These are phyloP conservation scores for Pseudoatta argentina DNA, from an alignment of 1,140 invertebrate species.

Conservation along the genomic window DNA sequence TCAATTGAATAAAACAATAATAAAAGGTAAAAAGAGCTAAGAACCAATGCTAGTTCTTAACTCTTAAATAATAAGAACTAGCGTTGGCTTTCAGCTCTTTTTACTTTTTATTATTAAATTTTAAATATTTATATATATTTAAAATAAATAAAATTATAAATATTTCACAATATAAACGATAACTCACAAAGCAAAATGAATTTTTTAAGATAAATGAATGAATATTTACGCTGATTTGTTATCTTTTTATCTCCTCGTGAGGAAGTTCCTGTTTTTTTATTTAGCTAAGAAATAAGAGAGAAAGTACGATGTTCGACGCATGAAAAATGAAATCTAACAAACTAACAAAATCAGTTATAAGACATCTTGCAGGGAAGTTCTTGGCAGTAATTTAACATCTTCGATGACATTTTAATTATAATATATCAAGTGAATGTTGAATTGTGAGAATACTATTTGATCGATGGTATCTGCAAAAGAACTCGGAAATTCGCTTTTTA, in stretches of 20 bases:
- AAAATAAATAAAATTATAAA: constrained; percentile 19
- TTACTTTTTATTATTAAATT: background rate
- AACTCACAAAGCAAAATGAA: background rate
- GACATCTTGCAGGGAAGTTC: background rate
- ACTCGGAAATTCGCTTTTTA: constrained; percentile 14
- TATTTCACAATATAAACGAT: background rate
- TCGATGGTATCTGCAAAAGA: constrained; percentile 12
- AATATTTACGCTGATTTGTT: background rate
- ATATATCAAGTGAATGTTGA: background rate
- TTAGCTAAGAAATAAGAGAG: constrained; percentile 32
- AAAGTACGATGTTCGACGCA: background rate
- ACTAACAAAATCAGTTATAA: background rate
- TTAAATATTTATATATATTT: background rate
- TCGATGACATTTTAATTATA: constrained; percentile 24
- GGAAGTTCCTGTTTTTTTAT: constrained; percentile 24
- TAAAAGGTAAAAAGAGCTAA: no score
- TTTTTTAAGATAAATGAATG: background rate
- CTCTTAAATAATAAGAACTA: no score
- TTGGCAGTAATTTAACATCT: background rate
- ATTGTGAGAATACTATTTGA: constrained; percentile 4
- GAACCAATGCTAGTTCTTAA: no score
- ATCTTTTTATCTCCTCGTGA: background rate
- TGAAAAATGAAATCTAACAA: constrained; percentile 11
- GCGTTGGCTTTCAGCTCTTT: no score
- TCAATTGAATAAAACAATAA: no score